Conservation (phyloP, 2,113 vertebrate genomes). For the Pterocles orientalis region DNA sequence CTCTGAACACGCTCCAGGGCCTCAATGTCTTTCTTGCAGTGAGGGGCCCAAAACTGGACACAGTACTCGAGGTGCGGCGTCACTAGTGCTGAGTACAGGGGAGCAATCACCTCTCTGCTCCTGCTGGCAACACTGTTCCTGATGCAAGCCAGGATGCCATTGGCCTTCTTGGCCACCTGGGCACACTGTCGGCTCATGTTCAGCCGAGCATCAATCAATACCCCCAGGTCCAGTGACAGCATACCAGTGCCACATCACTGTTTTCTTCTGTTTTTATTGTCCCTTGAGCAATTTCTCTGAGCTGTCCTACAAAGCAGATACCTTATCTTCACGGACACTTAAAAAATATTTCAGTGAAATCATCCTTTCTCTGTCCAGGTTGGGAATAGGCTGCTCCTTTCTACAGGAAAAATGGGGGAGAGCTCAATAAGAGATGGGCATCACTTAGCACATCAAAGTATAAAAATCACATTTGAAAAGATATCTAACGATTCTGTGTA, state of each 20-base stretch:
- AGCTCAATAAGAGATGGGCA: background rate
- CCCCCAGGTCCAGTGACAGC: background rate
- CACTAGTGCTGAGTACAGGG: no score
- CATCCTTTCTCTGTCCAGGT: background rate
- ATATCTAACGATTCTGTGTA: accelerated
- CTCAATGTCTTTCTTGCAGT: no score
- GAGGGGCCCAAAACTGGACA: no score
- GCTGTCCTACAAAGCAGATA: background rate
- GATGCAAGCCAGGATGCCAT: no score
- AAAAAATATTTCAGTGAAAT: background rate
- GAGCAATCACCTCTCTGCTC: no score
- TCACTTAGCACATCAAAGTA: background rate
- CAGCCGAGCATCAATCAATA: no score
- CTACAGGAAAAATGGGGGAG: background rate
- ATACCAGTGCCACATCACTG: background rate
- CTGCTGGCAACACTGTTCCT: no score
- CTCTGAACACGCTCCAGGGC: no score
- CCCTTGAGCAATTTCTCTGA: background rate
- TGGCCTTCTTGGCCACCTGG: no score
- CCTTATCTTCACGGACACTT: background rate
- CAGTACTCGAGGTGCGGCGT: no score
- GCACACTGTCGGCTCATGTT: no score
- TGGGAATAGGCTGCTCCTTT: background rate
- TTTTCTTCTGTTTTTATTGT: background rate
- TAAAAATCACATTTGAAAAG: background rate